Evolutionary conservation across 2,113 vertebrate species (phyloP), one percentile per base, ranked within the genome.

Genomic region (Embiotoca jacksoni): DNA sequence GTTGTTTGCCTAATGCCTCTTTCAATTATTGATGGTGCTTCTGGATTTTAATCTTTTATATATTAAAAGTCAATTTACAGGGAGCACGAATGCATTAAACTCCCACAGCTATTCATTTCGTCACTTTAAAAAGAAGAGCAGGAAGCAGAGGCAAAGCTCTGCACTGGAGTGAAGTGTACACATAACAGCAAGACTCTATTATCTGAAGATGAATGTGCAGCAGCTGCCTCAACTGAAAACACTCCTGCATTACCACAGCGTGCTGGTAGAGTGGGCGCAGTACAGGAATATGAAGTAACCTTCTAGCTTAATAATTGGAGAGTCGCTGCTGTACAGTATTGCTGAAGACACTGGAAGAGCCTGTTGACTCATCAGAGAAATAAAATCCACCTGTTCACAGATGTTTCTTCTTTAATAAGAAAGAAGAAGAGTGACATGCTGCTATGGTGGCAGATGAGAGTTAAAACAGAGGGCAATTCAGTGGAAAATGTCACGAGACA

Each of bases 51-150:
- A 83, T 89, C 72, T 90, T 86, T 88, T 74, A 53, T 73, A 76
- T 72, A 84, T 86, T 88, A 88, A 85, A 88, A 85, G 77, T 72
- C 60, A 86, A 84, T 84, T 85, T 81, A 55, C 70, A 57, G 66
- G 23, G 50, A 82, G 75, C 61, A 76, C 52, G 33, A 73, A 65
- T 58, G 41, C 67, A 87, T 84, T 78, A 87, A 87, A 87, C 55
- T 72, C 74, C 70, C 78, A 75, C 70, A 65, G 61, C 23, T 72
- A 72, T 65, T 87, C 5, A 72, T 86, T 60, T 69, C 7, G 6
- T 53, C 36, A 30, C 49, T 65, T 64, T 50, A 46, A 52, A 65
- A 72, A 57, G 16, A 83, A 54, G 44, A 72, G 56, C 37, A 66
- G 37, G 37, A 36, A 69, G 59, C 8, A 2, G 7, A 69, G 11